A percentile compares a stretch with the other conserved stretches of the same genome.
Evolutionary conservation across 1,140 invertebrate species (phyloP).

Genomic region (Lepidurus couesii): DNA sequence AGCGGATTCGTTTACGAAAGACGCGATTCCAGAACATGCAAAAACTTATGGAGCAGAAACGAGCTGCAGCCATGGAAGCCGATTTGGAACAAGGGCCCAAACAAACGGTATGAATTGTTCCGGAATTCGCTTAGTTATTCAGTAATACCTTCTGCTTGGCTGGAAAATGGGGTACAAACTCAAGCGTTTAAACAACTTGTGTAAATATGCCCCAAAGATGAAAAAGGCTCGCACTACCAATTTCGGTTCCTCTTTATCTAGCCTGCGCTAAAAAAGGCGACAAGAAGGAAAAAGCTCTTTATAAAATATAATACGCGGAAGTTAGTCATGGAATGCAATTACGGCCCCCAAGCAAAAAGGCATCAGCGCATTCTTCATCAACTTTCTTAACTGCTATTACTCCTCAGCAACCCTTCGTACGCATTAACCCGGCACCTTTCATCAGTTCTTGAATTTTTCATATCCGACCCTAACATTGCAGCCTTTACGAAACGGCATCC

Average conservation of each 20-base stretch:
- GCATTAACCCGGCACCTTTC: no score
- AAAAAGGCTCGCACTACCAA: not conserved
- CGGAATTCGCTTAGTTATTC: not conserved
- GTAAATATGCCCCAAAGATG: not conserved
- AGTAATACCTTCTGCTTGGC: not conserved
- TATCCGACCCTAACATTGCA: no score
- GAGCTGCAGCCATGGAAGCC: slow-evolving; percentile 32
- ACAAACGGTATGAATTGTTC: slow-evolving; percentile 18
- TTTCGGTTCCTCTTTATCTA: not conserved
- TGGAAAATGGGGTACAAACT: not conserved
- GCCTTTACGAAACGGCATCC: no score
- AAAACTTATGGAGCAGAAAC: slow-evolving; percentile 43
- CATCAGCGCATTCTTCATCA: no score
- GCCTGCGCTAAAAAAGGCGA: not conserved
- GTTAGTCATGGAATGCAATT: no score
- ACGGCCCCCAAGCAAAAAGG: no score
- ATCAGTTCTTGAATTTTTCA: no score
- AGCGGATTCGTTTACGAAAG: slow-evolving; percentile 47
- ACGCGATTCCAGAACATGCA: slow-evolving; percentile 43
- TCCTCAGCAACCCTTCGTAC: no score
- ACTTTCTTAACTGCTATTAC: no score
- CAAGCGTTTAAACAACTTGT: not conserved
- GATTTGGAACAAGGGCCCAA: slow-evolving; percentile 25
- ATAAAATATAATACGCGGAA: no score
- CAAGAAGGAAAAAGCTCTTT: no score